Evolutionary conservation across 2,888 invertebrate genomes (phyloP), one percentile per base, ranked within the genome.

Genomic region (Syrista parreyssii): DNA sequence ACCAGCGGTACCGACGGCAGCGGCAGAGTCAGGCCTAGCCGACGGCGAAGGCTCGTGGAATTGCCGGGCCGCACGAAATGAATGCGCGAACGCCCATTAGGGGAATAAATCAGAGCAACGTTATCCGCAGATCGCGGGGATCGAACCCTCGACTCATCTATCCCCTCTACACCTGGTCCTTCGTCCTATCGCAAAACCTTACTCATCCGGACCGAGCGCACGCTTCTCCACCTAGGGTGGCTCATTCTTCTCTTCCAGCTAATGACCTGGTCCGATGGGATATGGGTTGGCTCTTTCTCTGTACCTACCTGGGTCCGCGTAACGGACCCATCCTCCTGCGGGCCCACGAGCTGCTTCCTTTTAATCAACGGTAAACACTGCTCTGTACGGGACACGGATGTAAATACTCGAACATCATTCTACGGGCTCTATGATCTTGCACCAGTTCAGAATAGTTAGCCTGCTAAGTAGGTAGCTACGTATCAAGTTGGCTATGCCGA

Each of bases 81-180:
- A 91, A 91, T 91, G 90, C 90, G 88, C 91, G 87, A 90, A 91
- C 91, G 91, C 91, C 91, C 91, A 91, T 91, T 90, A 90, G 88
- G 90, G 89, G 89, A 91, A 91, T 91, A 91, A 91, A 91, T 91
- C 91, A 91, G 91, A 86, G 87, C 84, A 88, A 89, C 87, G 90
- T 90, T 91, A 91, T 89, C 89, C 89, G 85, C 91, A 91, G 91
- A 88, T 88, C 87, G 88, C 88, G 55, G 9, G 55, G 55, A 55
- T 55, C 55, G 55, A 55, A 55, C 23, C 23, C 55, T 55, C 55
- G 15, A 15, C 23, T 55, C 23, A 9, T 23, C 23, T 23, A 55
- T 9, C 55, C 55, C 9, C 55, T 4, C 15, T 1, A 6, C 23
- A 23, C 23, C 55, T 9, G 9, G 15, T 6, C 23, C 40, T 40